phyloP scores from a whole-genome alignment of 1,140 invertebrate genomes.

The Drosophila tani region DNA sequence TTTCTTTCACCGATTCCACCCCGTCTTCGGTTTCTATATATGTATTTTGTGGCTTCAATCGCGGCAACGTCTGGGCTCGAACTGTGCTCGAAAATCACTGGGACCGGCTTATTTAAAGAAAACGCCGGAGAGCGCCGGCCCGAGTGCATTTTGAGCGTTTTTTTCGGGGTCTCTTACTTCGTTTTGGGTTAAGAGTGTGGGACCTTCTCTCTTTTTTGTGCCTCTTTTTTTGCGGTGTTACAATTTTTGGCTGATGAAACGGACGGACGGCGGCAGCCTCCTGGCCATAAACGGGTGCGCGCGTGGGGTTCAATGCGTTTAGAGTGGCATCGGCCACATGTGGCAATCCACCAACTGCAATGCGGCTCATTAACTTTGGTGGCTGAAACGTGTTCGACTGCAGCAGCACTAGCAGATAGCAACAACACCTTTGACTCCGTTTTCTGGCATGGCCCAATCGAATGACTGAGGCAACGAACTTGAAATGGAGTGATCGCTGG shows the following conservation, averaged over 20 bases:
- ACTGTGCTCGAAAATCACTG: constrained; percentile 67
- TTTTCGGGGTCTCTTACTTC: constrained; percentile 18
- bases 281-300: constrained; percentile 28
- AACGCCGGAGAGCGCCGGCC: constrained; percentile 44
- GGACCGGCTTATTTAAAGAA: constrained; percentile 75
- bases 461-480: constrained; percentile 81
- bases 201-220: constrained; percentile 17
- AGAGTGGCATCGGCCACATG: constrained; percentile 59
- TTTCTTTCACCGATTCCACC: constrained; percentile 65
- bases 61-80: constrained; percentile 73
- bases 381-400: constrained; percentile 62
- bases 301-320: constrained; percentile 74
- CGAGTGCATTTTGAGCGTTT: constrained; percentile 39
- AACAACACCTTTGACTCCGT: constrained; percentile 41
- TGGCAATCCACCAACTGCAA: constrained; percentile 62
- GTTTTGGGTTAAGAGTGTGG: constrained; percentile 66
- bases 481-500: constrained; percentile 32
- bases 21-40: constrained; percentile 5
- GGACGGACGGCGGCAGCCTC: constrained; percentile 23
- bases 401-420: constrained; percentile 5
- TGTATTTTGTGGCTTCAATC: constrained; percentile 49
- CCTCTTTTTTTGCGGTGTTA: constrained; percentile 49
- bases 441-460: constrained; percentile 61
- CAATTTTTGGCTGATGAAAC: constrained; percentile 40
- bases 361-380: constrained; percentile 63